A percentile compares a stretch with the other conserved stretches of the same genome.
These are phyloP conservation scores for Drosophila dunni DNA, from an alignment of 1,140 invertebrate species.

Conservation along the genomic window DNA sequence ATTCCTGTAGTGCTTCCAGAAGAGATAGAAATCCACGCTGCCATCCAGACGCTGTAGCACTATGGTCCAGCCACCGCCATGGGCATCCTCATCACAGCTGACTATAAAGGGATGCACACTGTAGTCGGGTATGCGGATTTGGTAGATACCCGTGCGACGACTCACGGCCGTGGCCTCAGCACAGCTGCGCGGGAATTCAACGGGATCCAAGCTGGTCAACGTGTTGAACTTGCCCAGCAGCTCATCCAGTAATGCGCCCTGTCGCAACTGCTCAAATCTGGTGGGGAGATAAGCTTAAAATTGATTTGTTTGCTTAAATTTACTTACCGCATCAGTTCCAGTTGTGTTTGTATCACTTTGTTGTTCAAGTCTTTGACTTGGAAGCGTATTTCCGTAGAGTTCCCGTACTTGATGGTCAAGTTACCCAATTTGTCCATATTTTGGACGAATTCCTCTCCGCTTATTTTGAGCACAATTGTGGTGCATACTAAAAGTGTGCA, in stretches of 20 bases:
- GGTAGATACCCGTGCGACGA: conserved; percentile 25
- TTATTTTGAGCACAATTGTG: background rate
- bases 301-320: background rate
- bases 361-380: conserved; percentile 14
- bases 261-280: conserved; percentile 22
- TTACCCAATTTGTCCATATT: background rate
- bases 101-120: conserved; percentile 25
- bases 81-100: conserved; percentile 24
- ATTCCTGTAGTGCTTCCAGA: conserved; percentile 87
- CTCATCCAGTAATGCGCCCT: conserved; percentile 5
- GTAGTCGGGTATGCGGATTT: conserved; percentile 10
- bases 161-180: conserved; percentile 17
- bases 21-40: conserved; percentile 86
- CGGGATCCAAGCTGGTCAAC: background rate
- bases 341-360: conserved; percentile 3
- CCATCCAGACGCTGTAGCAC: conserved; percentile 87
- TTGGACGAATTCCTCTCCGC: background rate
- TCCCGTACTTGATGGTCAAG: conserved; percentile 15
- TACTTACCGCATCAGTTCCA: conserved; percentile 15
- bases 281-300: background rate
- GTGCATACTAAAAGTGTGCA: background rate
- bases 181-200: conserved; percentile 12
- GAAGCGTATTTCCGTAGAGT: conserved; percentile 23
- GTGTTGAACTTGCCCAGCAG: conserved; percentile 2
- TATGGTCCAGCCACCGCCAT: conserved; percentile 48